phyloP scores from a whole-genome alignment of 1,140 invertebrate species.

The Trichonephila clavipes region DNA sequence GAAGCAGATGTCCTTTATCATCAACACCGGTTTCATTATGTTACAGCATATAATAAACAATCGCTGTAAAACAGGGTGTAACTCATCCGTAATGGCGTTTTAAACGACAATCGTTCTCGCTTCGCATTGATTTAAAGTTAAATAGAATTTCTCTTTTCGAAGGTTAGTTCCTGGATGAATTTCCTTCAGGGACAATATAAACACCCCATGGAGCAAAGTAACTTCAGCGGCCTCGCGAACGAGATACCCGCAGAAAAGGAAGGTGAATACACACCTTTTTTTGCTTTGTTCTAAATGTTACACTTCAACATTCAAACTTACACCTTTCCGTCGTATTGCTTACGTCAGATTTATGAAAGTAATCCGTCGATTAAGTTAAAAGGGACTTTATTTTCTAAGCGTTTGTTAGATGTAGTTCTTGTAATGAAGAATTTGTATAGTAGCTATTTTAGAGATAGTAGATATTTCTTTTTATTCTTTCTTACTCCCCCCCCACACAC shows the following conservation, averaged over 20 bases:
- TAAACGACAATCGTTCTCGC: background rate
- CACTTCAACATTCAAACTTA: background rate
- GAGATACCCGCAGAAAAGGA: background rate
- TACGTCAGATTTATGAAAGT: background rate
- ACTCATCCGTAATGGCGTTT: background rate
- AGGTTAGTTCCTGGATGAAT: constrained; percentile 13
- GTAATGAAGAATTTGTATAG: too few relatives aligned
- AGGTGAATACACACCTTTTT: constrained; percentile 13
- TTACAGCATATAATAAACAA: constrained; percentile 17
- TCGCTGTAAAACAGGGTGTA: constrained; percentile 2
- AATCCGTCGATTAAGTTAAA: background rate
- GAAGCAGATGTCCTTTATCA: background rate
- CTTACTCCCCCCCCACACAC: too few relatives aligned
- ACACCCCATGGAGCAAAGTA: background rate
- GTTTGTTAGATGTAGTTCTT: too few relatives aligned
- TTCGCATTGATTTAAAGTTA: background rate
- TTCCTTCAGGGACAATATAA: background rate
- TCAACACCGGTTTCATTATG: background rate
- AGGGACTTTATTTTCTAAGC: background rate
- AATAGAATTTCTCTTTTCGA: constrained; percentile 7
- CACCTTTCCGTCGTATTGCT: background rate
- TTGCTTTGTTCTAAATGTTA: constrained; percentile 4
- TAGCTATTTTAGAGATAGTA: too few relatives aligned
- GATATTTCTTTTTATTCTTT: too few relatives aligned
- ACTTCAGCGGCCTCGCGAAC: background rate